Evolutionary conservation across 2,113 vertebrate species (phyloP).

Genomic region (Oryzias javanicus): DNA sequence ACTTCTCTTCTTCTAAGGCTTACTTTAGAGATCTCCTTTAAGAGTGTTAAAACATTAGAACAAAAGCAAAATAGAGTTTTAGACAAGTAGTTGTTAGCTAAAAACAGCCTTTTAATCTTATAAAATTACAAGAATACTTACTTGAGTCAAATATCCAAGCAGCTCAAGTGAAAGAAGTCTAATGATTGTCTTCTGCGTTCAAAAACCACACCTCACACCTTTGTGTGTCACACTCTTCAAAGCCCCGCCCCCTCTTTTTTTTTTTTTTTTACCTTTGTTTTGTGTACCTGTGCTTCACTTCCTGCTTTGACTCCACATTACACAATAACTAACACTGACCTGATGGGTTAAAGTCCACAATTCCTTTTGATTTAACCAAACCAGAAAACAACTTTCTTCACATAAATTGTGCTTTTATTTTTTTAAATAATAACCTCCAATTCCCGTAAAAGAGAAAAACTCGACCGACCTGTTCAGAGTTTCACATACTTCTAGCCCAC

Average conservation of each 20-base stretch:
- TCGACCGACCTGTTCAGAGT: too few relatives aligned
- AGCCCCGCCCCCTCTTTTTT: slow-evolving; percentile 16
- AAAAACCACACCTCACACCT: slow-evolving; percentile 2
- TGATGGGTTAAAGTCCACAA: slow-evolving; percentile 34
- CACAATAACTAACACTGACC: slow-evolving; percentile 6
- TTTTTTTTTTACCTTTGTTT: slow-evolving; percentile 1
- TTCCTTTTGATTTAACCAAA: background rate
- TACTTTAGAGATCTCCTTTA: background rate
- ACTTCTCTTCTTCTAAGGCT: too few relatives aligned
- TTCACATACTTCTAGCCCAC: too few relatives aligned
- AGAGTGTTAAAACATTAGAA: background rate
- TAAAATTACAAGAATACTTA: slow-evolving; percentile 27
- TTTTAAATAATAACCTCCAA: too few relatives aligned
- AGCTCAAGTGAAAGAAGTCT: background rate
- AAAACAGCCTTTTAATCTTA: background rate
- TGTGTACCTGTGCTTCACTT: slow-evolving; percentile 1
- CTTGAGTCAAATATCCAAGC: background rate
- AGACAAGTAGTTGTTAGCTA: background rate
- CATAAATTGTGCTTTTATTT: too few relatives aligned
- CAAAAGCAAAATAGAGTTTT: background rate
- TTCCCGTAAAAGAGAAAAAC: too few relatives aligned
- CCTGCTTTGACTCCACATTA: slow-evolving; percentile 14
- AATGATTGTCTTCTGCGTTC: background rate
- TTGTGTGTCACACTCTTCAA: slow-evolving; percentile 2
- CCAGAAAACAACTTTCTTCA: too few relatives aligned